Percentiles rank a stretch among this genome's conserved stretches.
Conservation (phyloP, 2,113 vertebrate genomes). For the Ibidorhyncha struthersii region DNA sequence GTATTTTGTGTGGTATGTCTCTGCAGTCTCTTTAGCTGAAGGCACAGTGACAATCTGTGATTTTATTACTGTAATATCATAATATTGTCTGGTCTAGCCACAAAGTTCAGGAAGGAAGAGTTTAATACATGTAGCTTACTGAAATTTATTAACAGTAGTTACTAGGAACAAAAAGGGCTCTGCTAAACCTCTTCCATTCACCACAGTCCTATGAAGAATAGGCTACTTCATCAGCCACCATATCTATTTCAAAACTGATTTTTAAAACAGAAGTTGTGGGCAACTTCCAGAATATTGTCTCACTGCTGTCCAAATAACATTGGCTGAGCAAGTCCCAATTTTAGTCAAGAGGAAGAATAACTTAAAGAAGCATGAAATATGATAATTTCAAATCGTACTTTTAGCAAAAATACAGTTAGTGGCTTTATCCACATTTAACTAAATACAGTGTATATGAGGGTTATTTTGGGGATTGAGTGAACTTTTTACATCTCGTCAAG, state of each 20-base stretch:
- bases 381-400: neutral
- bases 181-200: neutral
- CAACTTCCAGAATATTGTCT: neutral
- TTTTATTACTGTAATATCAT: slow-evolving; percentile 21
- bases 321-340: neutral
- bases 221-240: neutral
- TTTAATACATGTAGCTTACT: neutral
- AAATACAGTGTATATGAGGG: neutral
- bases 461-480: neutral
- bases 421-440: neutral
- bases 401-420: neutral
- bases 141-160: neutral
- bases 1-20: neutral
- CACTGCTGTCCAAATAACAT: neutral
- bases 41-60: neutral
- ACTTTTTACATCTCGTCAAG: neutral
- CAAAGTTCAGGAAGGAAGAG: neutral
- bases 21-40: slow-evolving; percentile 22
- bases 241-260: slow-evolving; percentile 21
- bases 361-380: neutral
- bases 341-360: neutral
- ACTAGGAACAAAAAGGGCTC: neutral
- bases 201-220: neutral
- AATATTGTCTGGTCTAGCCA: neutral
- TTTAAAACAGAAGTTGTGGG: slow-evolving; percentile 16